Evolutionary conservation across 2,797 vertebrate species (phyloP).

Genomic region (Mus caroli): DNA sequence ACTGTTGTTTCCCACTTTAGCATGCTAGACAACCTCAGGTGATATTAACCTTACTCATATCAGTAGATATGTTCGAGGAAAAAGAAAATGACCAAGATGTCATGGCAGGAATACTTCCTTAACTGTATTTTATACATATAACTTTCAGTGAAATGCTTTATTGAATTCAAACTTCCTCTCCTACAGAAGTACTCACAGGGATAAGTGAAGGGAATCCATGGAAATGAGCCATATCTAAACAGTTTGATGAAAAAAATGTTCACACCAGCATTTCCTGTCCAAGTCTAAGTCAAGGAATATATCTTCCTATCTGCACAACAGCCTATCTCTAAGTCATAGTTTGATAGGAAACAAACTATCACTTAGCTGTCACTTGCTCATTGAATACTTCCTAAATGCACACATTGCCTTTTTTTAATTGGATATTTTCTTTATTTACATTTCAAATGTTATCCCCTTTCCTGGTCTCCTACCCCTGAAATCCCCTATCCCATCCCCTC

Average conservation of each 20-base stretch:
- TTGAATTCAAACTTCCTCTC: neutral
- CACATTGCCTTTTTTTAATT: conserved; percentile 48
- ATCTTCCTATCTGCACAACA: neutral
- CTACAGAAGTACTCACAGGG: neutral
- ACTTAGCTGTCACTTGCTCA: neutral
- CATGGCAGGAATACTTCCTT: neutral
- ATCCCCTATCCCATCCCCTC: no score
- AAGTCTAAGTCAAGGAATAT: neutral
- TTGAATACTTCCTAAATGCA: neutral
- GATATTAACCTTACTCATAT: neutral
- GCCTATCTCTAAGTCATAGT: neutral
- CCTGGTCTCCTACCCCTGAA: no score
- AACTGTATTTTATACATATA: neutral
- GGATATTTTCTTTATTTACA: no score
- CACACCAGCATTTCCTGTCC: neutral
- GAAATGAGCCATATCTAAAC: neutral
- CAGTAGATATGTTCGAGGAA: conserved; percentile 7
- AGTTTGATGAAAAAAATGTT: neutral
- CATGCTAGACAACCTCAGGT: conserved; percentile 9
- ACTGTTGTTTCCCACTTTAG: neutral
- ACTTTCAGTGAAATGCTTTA: neutral
- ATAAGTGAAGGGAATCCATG: neutral
- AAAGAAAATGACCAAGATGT: conserved; percentile 17
- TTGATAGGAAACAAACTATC: conserved; percentile 38
- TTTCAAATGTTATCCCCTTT: no score